These are phyloP conservation scores for Vipera ursinii DNA, from an alignment of 2,797 vertebrate species.

Conservation along the genomic window DNA sequence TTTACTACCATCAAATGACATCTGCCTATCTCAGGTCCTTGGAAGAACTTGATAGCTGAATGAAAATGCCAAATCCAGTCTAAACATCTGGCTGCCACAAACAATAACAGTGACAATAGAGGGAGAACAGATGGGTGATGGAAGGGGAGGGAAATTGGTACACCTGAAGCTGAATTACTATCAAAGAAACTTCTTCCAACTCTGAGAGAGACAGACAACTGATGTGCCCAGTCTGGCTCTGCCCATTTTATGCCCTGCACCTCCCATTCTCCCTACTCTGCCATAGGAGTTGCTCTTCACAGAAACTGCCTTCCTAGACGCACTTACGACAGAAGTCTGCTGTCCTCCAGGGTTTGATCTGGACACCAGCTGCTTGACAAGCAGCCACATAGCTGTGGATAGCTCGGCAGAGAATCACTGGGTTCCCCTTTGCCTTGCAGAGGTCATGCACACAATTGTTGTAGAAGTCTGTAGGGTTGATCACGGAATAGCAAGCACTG, in stretches of 20 bases:
- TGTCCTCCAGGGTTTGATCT: slow-evolving; percentile 71
- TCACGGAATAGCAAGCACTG: slow-evolving; percentile 63
- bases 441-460: slow-evolving; percentile 72
- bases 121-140: neutral
- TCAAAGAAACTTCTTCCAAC: neutral
- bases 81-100: neutral
- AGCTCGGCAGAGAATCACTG: slow-evolving; percentile 69
- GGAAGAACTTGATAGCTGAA: neutral
- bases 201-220: neutral
- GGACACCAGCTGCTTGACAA: slow-evolving; percentile 63
- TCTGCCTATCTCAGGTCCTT: neutral
- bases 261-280: neutral
- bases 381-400: slow-evolving; percentile 69
- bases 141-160: neutral
- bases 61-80: neutral
- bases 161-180: neutral
- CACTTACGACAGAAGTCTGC: slow-evolving; percentile 75
- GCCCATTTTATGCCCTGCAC: neutral
- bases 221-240: neutral
- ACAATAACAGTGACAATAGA: neutral
- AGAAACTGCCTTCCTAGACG: neutral
- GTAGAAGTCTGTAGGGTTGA: slow-evolving; percentile 71
- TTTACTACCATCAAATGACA: neutral
- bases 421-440: slow-evolving; percentile 66
- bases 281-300: neutral